Evolutionary conservation across 1,140 invertebrate species (phyloP).

Genomic region (Eciton burchellii): DNA sequence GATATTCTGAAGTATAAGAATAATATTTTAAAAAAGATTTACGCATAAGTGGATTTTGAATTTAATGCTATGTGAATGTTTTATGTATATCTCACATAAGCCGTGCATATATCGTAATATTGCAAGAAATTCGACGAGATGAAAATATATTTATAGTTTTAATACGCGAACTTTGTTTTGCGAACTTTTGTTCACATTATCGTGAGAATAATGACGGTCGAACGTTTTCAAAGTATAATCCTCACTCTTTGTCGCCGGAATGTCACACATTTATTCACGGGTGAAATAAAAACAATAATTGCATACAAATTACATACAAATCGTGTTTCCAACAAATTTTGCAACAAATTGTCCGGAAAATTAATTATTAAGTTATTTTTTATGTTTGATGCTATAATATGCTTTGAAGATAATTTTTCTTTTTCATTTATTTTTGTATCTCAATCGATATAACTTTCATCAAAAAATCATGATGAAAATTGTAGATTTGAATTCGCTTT

Average conservation of each 20-base stretch:
- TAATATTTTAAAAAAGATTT: conserved; percentile 10
- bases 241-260: conserved; percentile 8
- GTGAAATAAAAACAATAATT: not conserved
- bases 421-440: not conserved
- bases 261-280: conserved; percentile 9
- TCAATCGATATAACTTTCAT: not conserved
- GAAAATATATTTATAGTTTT: conserved; percentile 48
- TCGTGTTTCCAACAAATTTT: too few species aligned
- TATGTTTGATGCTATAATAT: too few species aligned
- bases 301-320: not conserved
- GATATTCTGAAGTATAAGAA: not conserved
- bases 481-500: not conserved
- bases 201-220: conserved; percentile 29
- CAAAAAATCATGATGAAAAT: not conserved
- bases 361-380: too few species aligned
- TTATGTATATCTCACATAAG: not conserved
- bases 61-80: not conserved
- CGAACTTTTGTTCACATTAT: too few species aligned
- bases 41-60: conserved; percentile 5
- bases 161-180: not conserved
- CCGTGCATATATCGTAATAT: conserved; percentile 7
- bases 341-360: too few species aligned
- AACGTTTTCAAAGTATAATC: conserved; percentile 31
- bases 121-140: conserved; percentile 31
- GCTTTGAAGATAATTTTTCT: too few species aligned